phyloP scores from a whole-genome alignment of 2,797 vertebrate genomes.

The Myoxocephalus aenaeus region DNA sequence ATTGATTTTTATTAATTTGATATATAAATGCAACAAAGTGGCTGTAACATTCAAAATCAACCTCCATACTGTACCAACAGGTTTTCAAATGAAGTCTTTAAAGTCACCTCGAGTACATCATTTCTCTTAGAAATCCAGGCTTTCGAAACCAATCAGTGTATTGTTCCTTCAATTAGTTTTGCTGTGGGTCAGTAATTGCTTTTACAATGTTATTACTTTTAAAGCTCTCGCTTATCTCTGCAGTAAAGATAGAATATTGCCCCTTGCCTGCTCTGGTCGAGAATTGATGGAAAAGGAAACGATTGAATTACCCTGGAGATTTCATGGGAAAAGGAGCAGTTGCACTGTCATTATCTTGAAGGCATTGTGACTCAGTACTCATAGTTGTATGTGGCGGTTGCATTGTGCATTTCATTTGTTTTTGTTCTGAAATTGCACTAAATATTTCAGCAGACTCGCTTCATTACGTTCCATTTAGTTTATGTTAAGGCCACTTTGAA shows the following conservation, averaged over 20 bases:
- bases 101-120: slow-evolving; percentile 58
- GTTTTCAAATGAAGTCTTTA: slow-evolving; percentile 63
- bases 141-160: slow-evolving; percentile 76
- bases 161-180: slow-evolving; percentile 76
- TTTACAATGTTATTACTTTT: slow-evolving; percentile 84
- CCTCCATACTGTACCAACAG: slow-evolving; percentile 26
- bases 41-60: slow-evolving; percentile 29
- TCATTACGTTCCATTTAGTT: slow-evolving; percentile 47
- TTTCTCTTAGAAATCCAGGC: slow-evolving; percentile 63
- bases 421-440: slow-evolving; percentile 52
- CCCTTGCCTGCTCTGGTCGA: slow-evolving; percentile 71
- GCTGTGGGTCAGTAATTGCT: slow-evolving; percentile 79
- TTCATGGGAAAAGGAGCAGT: slow-evolving; percentile 66
- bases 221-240: slow-evolving; percentile 80
- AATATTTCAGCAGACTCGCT: slow-evolving; percentile 50
- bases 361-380: slow-evolving; percentile 56
- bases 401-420: slow-evolving; percentile 54
- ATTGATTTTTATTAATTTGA: slow-evolving; percentile 6
- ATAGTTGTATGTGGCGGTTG: slow-evolving; percentile 39
- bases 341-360: slow-evolving; percentile 66
- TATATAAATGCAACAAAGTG: slow-evolving; percentile 14
- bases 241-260: slow-evolving; percentile 79
- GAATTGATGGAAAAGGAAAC: slow-evolving; percentile 79
- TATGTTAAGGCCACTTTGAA: slow-evolving; percentile 34
- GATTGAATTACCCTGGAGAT: slow-evolving; percentile 81